Evolutionary conservation across 2,888 invertebrate genomes (phyloP), one percentile per base, ranked within the genome.

Genomic region (Trachelus stipa): DNA sequence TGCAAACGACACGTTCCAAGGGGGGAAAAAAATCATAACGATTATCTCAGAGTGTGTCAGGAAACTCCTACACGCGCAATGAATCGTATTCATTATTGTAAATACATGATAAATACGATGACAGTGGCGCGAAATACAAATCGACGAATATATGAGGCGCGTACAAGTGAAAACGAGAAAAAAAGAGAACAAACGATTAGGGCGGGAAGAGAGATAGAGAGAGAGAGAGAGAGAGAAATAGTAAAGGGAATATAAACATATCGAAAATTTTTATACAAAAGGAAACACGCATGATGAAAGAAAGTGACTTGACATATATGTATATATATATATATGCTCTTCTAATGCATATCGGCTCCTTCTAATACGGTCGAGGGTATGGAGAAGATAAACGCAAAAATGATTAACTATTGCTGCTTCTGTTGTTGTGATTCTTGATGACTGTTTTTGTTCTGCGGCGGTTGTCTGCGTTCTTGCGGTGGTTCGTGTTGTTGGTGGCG

Each of bases 401-500:
- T 81, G 83, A 85, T 79, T 84, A 85, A 83, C 85, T 87, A 86
- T 85, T 87, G 83, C 84, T 86, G 84, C 78, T 83, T 80, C 74
- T 85, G 81, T 79, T 84, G 83, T 83, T 80, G 81, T 79, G 79
- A 81, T 83, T 85, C 83, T 81, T 85, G 88, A 85, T 87, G 86
- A 85, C 82, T 85, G 84, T 83, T 83, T 87, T 89, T 87, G 83
- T 84, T 88, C 85, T 86, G 86, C 87, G 88, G 85, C 87, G 84
- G 86, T 87, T 87, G 87, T 73, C 76, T 40, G 85, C 88, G 88
- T 86, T 88, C 88, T 86, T 86, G 88, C 87, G 85, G 87, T 84
- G 83, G 78, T 77, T 85, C 85, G 84, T 84, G 87, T 82, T 85
- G 88, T 87, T 83, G 83, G 85, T 87, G 85, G 83, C 87, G 89